phyloP scores from a whole-genome alignment of 2,113 vertebrate species.

The Notarius lentiginosus region DNA sequence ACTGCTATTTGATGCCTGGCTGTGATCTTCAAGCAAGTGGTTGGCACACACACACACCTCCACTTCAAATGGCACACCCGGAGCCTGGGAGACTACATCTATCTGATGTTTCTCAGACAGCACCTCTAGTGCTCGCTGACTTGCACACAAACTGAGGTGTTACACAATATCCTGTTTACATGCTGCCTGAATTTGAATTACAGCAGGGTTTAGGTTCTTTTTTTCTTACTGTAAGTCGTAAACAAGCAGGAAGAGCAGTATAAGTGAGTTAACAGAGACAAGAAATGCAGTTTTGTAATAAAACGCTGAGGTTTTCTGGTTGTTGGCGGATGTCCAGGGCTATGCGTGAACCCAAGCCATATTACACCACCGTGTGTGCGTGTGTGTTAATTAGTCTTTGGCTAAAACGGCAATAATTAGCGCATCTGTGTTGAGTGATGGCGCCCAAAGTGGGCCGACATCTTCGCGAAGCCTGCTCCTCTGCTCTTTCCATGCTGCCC shows the following conservation, averaged over 20 bases:
- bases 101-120: background rate
- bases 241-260: background rate
- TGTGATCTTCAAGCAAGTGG: conserved; percentile 6
- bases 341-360: background rate
- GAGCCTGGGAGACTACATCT: background rate
- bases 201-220: background rate
- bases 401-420: conserved; percentile 65
- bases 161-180: conserved; percentile 20
- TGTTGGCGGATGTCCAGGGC: background rate
- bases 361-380: background rate
- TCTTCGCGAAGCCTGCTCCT: conserved; percentile 18
- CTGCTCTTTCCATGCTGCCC: conserved; percentile 30
- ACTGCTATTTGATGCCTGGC: background rate
- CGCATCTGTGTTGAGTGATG: conserved; percentile 62
- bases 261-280: background rate
- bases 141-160: background rate
- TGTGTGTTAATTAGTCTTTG: conserved; percentile 38
- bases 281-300: background rate
- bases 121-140: background rate
- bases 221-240: background rate
- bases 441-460: conserved; percentile 39
- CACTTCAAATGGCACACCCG: background rate
- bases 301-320: background rate
- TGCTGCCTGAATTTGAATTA: conserved; percentile 8
- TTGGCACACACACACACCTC: background rate